Base-by-base conservation (phyloP, 2,888 invertebrate species). In the Lepidonotus clava region DNA sequence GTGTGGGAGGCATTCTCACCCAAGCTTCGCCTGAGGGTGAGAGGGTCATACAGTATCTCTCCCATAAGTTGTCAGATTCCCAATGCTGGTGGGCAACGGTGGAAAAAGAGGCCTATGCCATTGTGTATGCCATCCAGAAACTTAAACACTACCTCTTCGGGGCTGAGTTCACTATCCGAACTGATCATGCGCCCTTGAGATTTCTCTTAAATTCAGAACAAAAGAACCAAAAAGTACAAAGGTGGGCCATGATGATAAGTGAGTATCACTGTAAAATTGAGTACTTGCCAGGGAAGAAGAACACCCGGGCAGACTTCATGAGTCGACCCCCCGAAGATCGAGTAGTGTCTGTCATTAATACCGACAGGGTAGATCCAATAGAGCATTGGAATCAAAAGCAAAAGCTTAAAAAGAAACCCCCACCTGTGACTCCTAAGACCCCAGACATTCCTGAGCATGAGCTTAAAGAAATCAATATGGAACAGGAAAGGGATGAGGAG, bases 211-310 rank as follows among this genome's bases (percentile, higher is more conserved):
- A 40, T 2, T 87, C 88, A 84, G 61, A 11, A 36, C 71, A 14
- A 14, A 71, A 34, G 38, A 71, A 71, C n/a, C 24, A 71, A 6
- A 71, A 84, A 53, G 83, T 88, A 0, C 88, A 88, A 67, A 66
- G 87, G 6, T 88, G 88, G 88, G 87, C 83, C 0, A 85, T 88
- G 5, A 34, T 88, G 24, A 1, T 87, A 6, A 84, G 84, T 5
- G 88, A 87, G 41, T 87, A 61, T 53, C 86, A 86, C 4, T 77
- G 56, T 6, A 76, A 5, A 1, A 83, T 87, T 46, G 80, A 85
- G 34, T 87, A 85, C 71, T n/a, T 14, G 0, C 61, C 80, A 66
- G 87, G 87, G 38, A 40, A n/a, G 61, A 32, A 71, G 1, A 87
- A 86, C 83, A 46, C 83, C 53, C 32, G 87, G 40, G 86, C 86